These are phyloP conservation scores for Chaetodon trifascialis DNA, from an alignment of 2,113 vertebrate species.

Conservation along the genomic window DNA sequence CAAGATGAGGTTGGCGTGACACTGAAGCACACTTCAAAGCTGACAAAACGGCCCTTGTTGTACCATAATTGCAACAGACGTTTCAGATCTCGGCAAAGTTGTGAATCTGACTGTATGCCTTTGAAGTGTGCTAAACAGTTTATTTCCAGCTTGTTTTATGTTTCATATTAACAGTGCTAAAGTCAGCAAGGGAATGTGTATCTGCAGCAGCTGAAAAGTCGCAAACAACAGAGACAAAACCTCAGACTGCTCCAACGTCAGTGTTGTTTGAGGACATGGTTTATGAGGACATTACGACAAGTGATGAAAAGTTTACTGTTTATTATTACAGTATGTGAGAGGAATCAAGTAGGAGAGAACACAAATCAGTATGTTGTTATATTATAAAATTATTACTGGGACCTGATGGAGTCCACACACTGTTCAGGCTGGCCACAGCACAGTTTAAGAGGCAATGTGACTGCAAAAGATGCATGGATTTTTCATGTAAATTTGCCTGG, in stretches of 20 bases:
- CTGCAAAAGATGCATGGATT: too few relatives aligned
- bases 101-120: slow-evolving; percentile 4
- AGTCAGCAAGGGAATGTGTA: neutral
- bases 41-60: slow-evolving; percentile 18
- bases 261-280: neutral
- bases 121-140: slow-evolving; percentile 7
- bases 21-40: slow-evolving; percentile 45
- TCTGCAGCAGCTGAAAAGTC: neutral
- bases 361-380: neutral
- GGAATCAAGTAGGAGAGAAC: neutral
- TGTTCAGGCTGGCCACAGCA: too few relatives aligned
- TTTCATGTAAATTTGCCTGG: too few relatives aligned
- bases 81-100: slow-evolving; percentile 25
- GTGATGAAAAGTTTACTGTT: neutral
- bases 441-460: too few relatives aligned
- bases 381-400: neutral
- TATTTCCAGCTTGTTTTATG: neutral
- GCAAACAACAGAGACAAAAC: neutral
- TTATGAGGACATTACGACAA: too few relatives aligned
- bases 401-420: too few relatives aligned
- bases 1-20: neutral
- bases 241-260: neutral
- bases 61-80: slow-evolving; percentile 17
- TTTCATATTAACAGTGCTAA: neutral
- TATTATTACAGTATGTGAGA: neutral